These are phyloP conservation scores for Teleiodes luculella DNA, from an alignment of 2,888 invertebrate species.

Conservation along the genomic window DNA sequence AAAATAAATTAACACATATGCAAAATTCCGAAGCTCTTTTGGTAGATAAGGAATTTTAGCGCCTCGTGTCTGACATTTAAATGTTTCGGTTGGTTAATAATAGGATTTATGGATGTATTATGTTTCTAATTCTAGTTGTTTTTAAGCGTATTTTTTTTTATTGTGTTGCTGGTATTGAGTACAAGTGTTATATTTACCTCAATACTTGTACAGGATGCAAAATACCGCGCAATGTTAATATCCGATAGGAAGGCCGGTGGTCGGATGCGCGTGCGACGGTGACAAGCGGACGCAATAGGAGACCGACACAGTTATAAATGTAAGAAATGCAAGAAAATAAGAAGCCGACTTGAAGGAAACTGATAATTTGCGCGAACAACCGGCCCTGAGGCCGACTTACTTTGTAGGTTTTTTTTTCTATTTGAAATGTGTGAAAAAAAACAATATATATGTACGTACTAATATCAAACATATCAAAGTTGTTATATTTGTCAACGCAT, in stretches of 20 bases:
- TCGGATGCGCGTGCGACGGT: conserved; percentile 20
- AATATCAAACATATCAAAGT: too few species aligned
- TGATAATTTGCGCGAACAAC: conserved; percentile 8
- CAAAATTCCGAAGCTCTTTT: conserved; percentile 1
- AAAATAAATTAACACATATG: conserved; percentile 2
- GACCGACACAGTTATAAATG: conserved; percentile 13
- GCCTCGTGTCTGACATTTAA: neutral
- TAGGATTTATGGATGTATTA: too few species aligned
- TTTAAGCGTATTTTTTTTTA: too few species aligned
- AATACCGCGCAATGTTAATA: conserved; percentile 25
- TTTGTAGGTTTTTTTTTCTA: too few species aligned
- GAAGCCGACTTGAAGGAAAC: conserved; percentile 13
- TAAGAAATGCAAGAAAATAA: conserved; percentile 7
- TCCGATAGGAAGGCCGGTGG: conserved; percentile 38
- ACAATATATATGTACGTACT: too few species aligned
- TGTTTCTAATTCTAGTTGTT: too few species aligned
- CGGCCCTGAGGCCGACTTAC: neutral
- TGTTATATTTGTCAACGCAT: too few species aligned
- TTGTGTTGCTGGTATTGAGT: too few species aligned
- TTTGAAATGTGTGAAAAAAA: too few species aligned
- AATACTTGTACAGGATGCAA: too few species aligned
- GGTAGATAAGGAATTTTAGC: neutral
- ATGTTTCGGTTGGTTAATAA: neutral
- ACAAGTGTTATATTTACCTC: too few species aligned
- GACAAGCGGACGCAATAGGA: conserved; percentile 40